Conservation (phyloP, 92 coral and sea anemone genomes). For the Paragorgia papillata region DNA sequence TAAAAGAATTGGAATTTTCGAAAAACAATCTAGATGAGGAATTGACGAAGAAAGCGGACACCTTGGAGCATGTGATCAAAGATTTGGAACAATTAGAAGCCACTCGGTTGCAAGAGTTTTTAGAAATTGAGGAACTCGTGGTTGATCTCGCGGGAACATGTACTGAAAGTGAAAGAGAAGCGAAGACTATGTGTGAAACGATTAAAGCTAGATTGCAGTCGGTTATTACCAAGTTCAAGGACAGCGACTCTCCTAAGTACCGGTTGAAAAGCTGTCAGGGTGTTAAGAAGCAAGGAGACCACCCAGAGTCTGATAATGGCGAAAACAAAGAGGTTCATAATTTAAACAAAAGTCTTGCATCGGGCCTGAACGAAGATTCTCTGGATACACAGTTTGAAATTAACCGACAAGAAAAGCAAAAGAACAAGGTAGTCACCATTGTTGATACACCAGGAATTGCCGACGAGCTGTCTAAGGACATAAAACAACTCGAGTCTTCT, state of each 20-base stretch:
- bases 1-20: constrained; percentile 2
- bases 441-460: too few relatives aligned
- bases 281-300: background rate
- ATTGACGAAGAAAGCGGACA: background rate
- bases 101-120: background rate
- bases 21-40: background rate
- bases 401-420: too few relatives aligned
- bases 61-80: background rate
- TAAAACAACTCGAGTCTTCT: too few relatives aligned
- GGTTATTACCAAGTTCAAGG: background rate
- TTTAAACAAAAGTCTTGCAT: background rate
- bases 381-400: too few relatives aligned
- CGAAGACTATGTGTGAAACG: background rate
- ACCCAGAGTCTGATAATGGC: background rate
- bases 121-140: background rate
- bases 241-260: constrained; percentile 1
- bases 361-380: background rate
- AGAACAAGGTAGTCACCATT: too few relatives aligned
- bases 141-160: background rate
- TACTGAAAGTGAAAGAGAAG: background rate
- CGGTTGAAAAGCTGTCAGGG: background rate
- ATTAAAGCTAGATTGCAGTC: constrained; percentile 11
- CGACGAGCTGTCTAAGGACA: too few relatives aligned
- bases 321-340: background rate
- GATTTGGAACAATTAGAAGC: background rate